phyloP scores from a whole-genome alignment of 2,888 invertebrate species.

The Saturnia japonica region DNA sequence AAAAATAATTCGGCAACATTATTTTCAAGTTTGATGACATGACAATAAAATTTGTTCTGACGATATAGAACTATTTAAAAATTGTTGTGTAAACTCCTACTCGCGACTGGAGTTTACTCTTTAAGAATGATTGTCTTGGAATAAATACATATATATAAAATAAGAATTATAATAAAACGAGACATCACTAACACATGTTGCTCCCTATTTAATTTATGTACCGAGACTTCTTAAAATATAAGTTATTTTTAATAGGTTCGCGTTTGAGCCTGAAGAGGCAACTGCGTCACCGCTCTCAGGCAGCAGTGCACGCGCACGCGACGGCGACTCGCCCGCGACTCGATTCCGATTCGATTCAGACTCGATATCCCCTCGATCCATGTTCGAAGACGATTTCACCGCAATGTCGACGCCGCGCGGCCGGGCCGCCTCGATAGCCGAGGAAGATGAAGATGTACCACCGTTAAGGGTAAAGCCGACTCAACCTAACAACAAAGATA shows the following conservation, averaged over 20 bases:
- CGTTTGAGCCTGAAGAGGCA: slow-evolving; percentile 66
- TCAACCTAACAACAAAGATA: slow-evolving; percentile 79
- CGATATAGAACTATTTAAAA: too few relatives aligned
- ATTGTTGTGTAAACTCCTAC: too few relatives aligned
- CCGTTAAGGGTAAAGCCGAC: slow-evolving; percentile 62
- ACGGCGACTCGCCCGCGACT: slow-evolving; percentile 59
- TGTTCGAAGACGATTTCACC: slow-evolving; percentile 88
- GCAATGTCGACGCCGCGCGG: slow-evolving; percentile 61
- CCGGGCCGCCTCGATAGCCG: slow-evolving; percentile 73
- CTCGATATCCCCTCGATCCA: slow-evolving; percentile 69
- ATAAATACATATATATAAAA: too few relatives aligned
- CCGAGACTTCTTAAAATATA: background rate
- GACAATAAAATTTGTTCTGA: too few relatives aligned
- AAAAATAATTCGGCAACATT: too few relatives aligned
- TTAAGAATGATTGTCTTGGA: too few relatives aligned
- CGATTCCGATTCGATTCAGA: slow-evolving; percentile 75
- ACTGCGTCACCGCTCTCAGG: slow-evolving; percentile 64
- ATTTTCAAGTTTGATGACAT: too few relatives aligned
- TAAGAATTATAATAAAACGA: too few relatives aligned
- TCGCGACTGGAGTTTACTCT: too few relatives aligned
- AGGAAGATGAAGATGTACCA: slow-evolving; percentile 70
- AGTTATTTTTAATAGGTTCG: slow-evolving; percentile 53
- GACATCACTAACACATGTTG: too few relatives aligned
- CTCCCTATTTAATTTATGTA: too few relatives aligned
- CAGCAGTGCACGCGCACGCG: slow-evolving; percentile 57